A percentile compares a stretch with the other conserved stretches of the same genome.
Conservation (phyloP, 2,888 invertebrate genomes). For the Rhyacophila evoluta region DNA sequence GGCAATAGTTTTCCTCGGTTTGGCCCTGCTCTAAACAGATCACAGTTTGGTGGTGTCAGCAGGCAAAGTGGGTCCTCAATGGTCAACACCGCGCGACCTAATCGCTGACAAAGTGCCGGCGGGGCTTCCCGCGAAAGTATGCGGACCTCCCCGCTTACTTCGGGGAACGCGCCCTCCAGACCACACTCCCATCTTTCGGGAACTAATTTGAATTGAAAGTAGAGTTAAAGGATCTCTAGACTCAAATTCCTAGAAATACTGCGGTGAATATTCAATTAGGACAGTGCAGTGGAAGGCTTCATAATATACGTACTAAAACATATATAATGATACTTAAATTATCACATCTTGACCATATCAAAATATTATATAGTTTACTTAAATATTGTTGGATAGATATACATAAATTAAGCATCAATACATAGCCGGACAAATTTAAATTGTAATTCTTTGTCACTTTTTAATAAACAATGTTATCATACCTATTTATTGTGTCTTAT, state of each 20-base stretch:
- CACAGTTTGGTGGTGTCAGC: background rate
- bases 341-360: too few species aligned
- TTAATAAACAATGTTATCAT: too few species aligned
- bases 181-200: constrained; percentile 12
- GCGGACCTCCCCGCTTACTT: constrained; percentile 13
- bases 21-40: background rate
- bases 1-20: background rate
- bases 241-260: background rate
- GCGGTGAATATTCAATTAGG: constrained; percentile 4
- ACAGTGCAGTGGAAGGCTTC: background rate
- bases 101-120: constrained; percentile 8
- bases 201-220: constrained; percentile 6
- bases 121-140: constrained; percentile 4
- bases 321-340: too few species aligned
- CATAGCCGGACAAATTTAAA: too few species aligned
- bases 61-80: constrained; percentile 2
- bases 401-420: too few species aligned
- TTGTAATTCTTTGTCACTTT: too few species aligned
- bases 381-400: too few species aligned
- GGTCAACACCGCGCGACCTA: background rate
- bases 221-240: background rate
- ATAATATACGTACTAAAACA: too few species aligned
- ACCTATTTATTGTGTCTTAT: too few species aligned
- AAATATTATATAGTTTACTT: too few species aligned
- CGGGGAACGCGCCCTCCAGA: background rate